Evolutionary conservation across 2,888 invertebrate genomes (phyloP), one percentile per base, ranked within the genome.

Genomic region (Autographa gamma): DNA sequence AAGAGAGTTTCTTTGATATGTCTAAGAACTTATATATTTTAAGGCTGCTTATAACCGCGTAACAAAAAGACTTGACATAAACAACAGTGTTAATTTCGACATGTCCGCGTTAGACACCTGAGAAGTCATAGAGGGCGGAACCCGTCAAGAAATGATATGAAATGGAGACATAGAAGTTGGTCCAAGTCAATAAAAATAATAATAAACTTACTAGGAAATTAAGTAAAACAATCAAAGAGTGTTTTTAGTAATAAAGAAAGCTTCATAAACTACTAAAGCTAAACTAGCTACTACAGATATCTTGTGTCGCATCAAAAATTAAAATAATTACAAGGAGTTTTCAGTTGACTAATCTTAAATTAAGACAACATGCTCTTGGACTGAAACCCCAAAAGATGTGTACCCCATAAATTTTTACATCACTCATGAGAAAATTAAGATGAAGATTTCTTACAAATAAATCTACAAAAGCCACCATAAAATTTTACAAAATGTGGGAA

Each of bases 71-170:
- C 60, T 32, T 63, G 58, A 68, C 63, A 64, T 70, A 71, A 56
- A 69, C 67, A 82, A 79, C 79, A 81, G 79, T 75, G 64, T 63
- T 64, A 76, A 80, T 89, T 87, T 82, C 81, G 82, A 83, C 86
- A 90, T 79, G 77, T 83, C 80, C 82, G 85, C 85, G 86, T 87
- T 85, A 87, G 87, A 84, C 86, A 88, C 81, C 79, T 78, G 83
- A 80, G 77, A 82, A 82, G 80, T 76, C 74, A 78, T 74, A 78
- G 74, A 80, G 85, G 90, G 90, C 88, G 91, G 89, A 69, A 79
- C 88, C 77, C 77, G 86, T 88, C 87, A 75, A 88, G 79, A 80
- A 85, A 82, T 82, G 79, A 88, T 86, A 82, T 85, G 80, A 86
- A 85, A 87, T 86, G 86, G 85, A 90, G 86, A 88, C 82, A 82